Evolutionary conservation across 1,140 invertebrate genomes (phyloP), one percentile per base, ranked within the genome.

Genomic region (Habropoda laboriosa): DNA sequence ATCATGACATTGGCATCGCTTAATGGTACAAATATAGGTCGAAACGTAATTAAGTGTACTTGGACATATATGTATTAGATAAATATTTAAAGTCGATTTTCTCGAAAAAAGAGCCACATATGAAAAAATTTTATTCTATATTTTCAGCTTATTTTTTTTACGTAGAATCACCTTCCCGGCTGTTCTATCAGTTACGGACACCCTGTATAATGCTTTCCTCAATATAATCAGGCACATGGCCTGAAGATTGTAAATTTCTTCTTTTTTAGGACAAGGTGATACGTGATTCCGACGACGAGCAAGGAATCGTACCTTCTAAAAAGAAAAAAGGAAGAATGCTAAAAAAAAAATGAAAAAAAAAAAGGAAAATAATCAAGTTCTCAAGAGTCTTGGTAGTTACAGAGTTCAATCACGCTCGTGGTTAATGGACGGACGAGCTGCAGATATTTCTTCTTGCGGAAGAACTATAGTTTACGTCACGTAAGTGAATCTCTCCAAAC

Each of bases 381-480:
- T 55, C 12, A 32, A 30, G 3, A 77, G 49, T 60, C 66, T 70
- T 60, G 55, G 24, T 27, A 47, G 57, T 49, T 58, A n/a, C 38
- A 40, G 49, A 70, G 30, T 70, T n/a, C 32, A 49, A 70, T 30
- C n/a, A 67, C 24, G 38, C 27, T 70, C 74, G 53, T 27, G 40
- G 8, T 70, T n/a, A 8, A 24, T 8, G 13, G 64, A 13, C 30
- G 40, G 47, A 67, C 61, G 64, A 70, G 64, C 38, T 40, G 35
- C 2, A 16, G 27, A 21, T 58, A 35, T 66, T 45, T 53, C 73
- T 66, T 75, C 73, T 66, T 42, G 45, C 58, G 10, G 58, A 66
- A 75, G 73, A 66, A 42, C 24, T 42, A 40, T 75, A n/a, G n/a
- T 66, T 55, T 47, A 60, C 30, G 13, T 71, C 38, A 42, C 40